Base-by-base conservation (phyloP, 2,113 vertebrate genomes). In the Sus scrofa region DNA sequence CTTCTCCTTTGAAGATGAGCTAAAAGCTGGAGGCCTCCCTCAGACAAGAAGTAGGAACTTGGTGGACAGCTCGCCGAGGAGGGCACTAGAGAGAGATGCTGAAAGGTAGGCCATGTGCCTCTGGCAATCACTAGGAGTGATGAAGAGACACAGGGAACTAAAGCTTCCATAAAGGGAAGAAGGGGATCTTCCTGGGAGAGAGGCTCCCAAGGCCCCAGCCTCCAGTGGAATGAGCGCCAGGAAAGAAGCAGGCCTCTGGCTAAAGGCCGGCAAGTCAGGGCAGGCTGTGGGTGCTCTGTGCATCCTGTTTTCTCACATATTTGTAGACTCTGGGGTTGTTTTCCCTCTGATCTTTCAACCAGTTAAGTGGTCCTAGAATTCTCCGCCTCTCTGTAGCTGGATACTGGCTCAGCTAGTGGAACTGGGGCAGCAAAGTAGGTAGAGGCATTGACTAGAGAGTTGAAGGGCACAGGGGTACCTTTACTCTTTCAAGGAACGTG, bases 1-100 rank as follows among this genome's bases (percentile, higher is more conserved):
- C 83, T 96, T 97, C n/a, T 94, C 73, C 82, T 97, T 91, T 75
- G 88, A 95, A 94, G 93, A 89, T 62, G 79, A 83, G 67, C 96
- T 95, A 79, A 92, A 95, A 85, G 75, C 70, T 77, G 24, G 63
- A 94, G 60, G 85, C 30, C 84, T 73, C 78, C 60, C 77, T 94
- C 79, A 56, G 71, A 70, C 54, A 81, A 89, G 79, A 92, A 89
- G 79, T 18, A 81, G 9, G 84, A 82, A 88, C 32, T 54, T 81
- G 71, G 54, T 81, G 60, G 78, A 83, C 27, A 92, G 54, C 39
- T 96, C 39, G 50, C 54, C 70, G 63, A 27, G 67, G 56, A 91
- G 81, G 85, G 56, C 77, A 22, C 56, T 52, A 79, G 44, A 75
- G n/a, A 91, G 34, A 86, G 2, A 39, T 18, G 77, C 88, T 63